Evolutionary conservation across 2,888 invertebrate species (phyloP), one percentile per base, ranked within the genome.

Genomic region (Yponomeuta cagnagella): DNA sequence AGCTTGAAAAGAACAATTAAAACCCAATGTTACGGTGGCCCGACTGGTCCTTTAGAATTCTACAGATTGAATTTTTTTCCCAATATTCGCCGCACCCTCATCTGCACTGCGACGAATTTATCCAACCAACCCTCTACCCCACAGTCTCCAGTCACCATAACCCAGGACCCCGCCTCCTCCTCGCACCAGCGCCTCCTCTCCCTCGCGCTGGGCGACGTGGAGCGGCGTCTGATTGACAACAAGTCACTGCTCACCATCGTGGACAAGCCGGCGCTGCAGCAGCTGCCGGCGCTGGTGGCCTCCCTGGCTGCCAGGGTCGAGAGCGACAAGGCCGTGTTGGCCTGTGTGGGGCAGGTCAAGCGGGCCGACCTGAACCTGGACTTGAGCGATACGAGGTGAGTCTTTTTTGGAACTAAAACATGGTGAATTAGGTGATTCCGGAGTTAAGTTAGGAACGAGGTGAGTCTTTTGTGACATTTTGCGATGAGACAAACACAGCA

Each of bases 171-270:
- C 33, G 96, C 96, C 0, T 95, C 96, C 63, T 96, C 97, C 0
- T 97, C 97, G 65, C 98, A 98, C 90, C 98, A 98, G 86, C 93
- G 98, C 37, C 95, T 98, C 68, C 90, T 98, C 74, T 96, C 97
- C 70, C 93, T 98, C 72, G 95, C 95, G 70, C 96, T 97, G 79
- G 94, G 95, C 10, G 98, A 98, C 82, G 97, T 98, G 70, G 98
- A 98, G 84, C 95, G 97, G 76, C 92, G 98, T 1, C 93, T 98
- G 71, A 98, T 98, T 79, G 97, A 98, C 89, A 98, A 98, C 89
- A 97, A 98, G 87, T 96, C 97, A 0, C 90, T 98, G 63, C 92
- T 97, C 73, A 98, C 97, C 68, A 95, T 97, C 72, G 92, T 98
- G 76, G 96, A 96, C 80, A 97, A 97, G 82, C 96, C 96, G 48